These are phyloP conservation scores for Ficedula albicollis DNA, from an alignment of 2,797 vertebrate species.

Conservation along the genomic window DNA sequence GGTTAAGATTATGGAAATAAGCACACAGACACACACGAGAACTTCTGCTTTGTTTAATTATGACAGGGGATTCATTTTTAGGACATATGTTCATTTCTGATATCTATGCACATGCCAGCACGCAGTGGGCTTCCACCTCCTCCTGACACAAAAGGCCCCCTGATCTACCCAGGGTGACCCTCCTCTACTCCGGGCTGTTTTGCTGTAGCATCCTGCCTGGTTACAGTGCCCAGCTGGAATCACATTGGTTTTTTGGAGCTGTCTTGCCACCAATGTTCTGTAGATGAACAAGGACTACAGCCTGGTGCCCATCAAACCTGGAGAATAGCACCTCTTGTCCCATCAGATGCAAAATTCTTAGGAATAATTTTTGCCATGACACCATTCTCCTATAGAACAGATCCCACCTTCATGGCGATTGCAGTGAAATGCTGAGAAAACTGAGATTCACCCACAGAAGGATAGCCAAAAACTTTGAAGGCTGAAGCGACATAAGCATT, in stretches of 20 bases:
- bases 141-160: background rate
- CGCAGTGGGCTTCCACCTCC: background rate
- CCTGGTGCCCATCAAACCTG: background rate
- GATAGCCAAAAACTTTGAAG: background rate
- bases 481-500: background rate
- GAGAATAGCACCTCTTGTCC: background rate
- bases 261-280: background rate
- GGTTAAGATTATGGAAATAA: background rate
- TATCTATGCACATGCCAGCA: background rate
- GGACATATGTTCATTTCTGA: background rate
- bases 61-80: background rate
- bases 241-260: fast-evolving
- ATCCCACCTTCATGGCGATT: background rate
- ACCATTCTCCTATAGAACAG: background rate
- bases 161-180: background rate
- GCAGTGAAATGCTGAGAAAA: background rate
- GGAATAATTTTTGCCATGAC: background rate
- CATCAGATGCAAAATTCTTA: background rate
- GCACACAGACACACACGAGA: fast-evolving
- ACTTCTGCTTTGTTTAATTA: background rate
- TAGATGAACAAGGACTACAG: background rate
- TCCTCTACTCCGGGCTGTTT: background rate
- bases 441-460: background rate
- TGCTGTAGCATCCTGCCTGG: background rate
- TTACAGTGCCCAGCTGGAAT: background rate